A percentile compares a stretch with the other conserved stretches of the same genome.
Evolutionary conservation across 2,888 invertebrate genomes (phyloP).

Genomic region (Eulithis prunata): DNA sequence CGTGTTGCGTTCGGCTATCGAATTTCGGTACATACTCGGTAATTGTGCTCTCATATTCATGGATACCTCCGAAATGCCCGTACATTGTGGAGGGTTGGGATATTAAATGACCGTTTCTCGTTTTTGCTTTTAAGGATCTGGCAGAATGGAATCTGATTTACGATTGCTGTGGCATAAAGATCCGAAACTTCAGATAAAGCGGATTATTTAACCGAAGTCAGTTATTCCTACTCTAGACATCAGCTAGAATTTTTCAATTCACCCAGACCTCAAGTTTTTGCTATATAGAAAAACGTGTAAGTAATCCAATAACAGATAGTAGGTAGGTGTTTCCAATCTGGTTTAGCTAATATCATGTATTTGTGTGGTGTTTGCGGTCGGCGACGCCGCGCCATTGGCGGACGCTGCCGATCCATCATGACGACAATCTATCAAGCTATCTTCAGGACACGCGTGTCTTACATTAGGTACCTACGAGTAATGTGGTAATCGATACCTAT

Average conservation of each 20-base stretch:
- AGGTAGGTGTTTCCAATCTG: conserved; percentile 39
- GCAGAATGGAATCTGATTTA: background rate
- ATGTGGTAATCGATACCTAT: conserved; percentile 22
- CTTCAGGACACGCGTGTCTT: conserved; percentile 49
- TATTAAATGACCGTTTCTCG: background rate
- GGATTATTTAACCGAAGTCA: background rate
- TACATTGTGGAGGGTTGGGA: background rate
- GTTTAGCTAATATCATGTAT: conserved; percentile 33
- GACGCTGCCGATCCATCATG: conserved; percentile 65
- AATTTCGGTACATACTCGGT: conserved; percentile 64
- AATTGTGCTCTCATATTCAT: conserved; percentile 30
- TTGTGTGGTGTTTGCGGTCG: conserved; percentile 61
- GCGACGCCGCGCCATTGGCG: conserved; percentile 54
- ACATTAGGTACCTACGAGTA: conserved; percentile 37
- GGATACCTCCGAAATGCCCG: conserved; percentile 22
- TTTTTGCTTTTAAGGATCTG: background rate
- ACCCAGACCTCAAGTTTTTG: background rate
- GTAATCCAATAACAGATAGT: conserved; percentile 8
- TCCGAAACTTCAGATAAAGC: background rate
- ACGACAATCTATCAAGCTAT: conserved; percentile 67
- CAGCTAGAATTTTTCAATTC: background rate
- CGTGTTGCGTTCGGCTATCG: conserved; percentile 76
- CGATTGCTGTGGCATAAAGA: background rate
- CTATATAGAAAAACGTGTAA: background rate
- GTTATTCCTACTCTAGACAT: background rate